A percentile compares a stretch with the other conserved stretches of the same genome.
These are phyloP conservation scores for Corythaixoides concolor DNA, from an alignment of 2,113 vertebrate species.

Conservation along the genomic window DNA sequence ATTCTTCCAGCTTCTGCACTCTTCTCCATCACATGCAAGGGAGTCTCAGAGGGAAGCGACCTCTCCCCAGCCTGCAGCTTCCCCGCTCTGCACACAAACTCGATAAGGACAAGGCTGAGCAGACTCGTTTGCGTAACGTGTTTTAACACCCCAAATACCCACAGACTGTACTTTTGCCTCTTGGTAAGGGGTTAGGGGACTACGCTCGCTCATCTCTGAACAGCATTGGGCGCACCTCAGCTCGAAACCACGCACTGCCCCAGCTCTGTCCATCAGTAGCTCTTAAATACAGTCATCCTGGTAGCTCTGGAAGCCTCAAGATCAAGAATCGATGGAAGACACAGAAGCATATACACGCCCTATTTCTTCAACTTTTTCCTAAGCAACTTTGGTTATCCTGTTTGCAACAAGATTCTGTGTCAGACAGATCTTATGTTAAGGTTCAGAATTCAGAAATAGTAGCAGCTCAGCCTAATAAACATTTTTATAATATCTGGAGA, in stretches of 20 bases:
- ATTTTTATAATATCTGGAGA: neutral
- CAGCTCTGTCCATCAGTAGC: neutral
- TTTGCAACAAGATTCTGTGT: neutral
- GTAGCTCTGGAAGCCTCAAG: neutral
- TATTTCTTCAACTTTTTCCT: neutral
- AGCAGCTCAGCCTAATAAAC: neutral
- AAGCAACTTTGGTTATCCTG: neutral
- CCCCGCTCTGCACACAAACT: neutral
- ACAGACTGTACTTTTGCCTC: neutral
- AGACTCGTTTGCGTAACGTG: fast-evolving
- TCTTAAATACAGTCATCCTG: neutral
- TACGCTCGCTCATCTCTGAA: neutral
- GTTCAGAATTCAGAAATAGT: neutral
- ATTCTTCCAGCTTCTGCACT: neutral
- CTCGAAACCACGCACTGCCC: neutral
- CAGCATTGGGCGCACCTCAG: neutral
- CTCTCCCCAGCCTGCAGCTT: neutral
- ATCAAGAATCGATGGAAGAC: neutral
- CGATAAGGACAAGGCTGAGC: neutral
- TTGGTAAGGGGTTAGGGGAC: neutral
- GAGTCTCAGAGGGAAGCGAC: neutral
- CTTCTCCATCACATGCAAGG: neutral
- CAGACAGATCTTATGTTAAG: neutral
- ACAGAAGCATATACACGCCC: fast-evolving
- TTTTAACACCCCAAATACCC: neutral